A percentile compares a stretch with the other conserved stretches of the same genome.
Conservation (phyloP, 2,888 invertebrate species). For the Labia minor region DNA sequence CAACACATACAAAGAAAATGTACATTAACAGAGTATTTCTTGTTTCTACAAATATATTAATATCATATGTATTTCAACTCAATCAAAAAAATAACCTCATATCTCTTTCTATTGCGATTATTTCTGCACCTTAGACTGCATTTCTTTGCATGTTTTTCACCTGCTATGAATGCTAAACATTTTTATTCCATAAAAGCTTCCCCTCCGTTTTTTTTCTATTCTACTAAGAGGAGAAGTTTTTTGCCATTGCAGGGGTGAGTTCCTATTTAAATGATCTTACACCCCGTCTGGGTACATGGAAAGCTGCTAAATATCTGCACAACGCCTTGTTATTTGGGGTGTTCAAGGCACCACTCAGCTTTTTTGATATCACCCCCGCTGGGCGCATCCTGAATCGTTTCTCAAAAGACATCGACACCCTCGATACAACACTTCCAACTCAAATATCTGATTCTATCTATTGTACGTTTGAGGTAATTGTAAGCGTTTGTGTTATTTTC, state of each 20-base stretch:
- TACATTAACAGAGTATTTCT: too few relatives aligned
- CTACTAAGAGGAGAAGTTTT: too few relatives aligned
- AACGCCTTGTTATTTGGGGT: conserved; percentile 37
- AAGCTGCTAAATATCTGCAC: conserved; percentile 48
- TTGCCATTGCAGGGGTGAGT: conserved; percentile 50
- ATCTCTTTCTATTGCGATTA: too few relatives aligned
- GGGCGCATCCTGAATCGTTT: conserved; percentile 50
- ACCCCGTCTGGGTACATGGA: conserved; percentile 55
- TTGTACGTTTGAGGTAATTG: conserved; percentile 61
- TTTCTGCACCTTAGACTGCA: too few relatives aligned
- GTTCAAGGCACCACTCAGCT: conserved; percentile 40
- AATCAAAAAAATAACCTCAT: too few relatives aligned
- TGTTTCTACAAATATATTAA: too few relatives aligned
- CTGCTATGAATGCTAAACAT: too few relatives aligned
- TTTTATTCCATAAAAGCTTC: too few relatives aligned
- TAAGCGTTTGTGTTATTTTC: conserved; percentile 14
- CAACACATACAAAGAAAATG: too few relatives aligned
- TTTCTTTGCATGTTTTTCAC: too few relatives aligned
- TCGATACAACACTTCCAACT: conserved; percentile 57
- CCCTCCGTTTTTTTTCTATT: too few relatives aligned
- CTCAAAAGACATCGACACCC: conserved; percentile 55
- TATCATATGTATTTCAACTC: too few relatives aligned
- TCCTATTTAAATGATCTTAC: conserved; percentile 56
- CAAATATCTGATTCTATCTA: conserved; percentile 55
- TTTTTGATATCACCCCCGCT: conserved; percentile 42